phyloP scores from a whole-genome alignment of 2,888 invertebrate genomes.

The Seira musarum region DNA sequence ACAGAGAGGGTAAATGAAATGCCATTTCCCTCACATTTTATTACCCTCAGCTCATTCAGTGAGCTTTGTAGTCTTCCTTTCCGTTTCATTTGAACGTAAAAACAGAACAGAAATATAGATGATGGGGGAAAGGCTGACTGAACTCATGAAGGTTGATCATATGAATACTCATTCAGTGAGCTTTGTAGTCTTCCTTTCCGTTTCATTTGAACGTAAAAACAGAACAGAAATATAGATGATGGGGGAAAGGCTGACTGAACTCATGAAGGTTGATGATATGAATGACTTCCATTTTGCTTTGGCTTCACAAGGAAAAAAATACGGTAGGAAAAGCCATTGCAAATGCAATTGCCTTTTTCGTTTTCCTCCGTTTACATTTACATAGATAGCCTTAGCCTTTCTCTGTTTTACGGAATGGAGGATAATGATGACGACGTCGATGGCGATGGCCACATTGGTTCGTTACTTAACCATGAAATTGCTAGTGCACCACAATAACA shows the following conservation, averaged over 20 bases:
- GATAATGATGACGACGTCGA: too few species aligned
- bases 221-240: too few species aligned
- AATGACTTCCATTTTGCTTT: too few species aligned
- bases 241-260: too few species aligned
- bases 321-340: too few species aligned
- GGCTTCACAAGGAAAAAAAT: too few species aligned
- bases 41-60: slow-evolving; percentile 18
- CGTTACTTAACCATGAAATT: slow-evolving; percentile 58
- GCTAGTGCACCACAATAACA: slow-evolving; percentile 36
- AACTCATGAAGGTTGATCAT: too few species aligned
- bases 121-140: too few species aligned
- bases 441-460: background rate
- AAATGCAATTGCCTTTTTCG: too few species aligned
- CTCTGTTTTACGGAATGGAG: too few species aligned
- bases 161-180: background rate
- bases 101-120: too few species aligned
- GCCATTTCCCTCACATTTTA: slow-evolving; percentile 41
- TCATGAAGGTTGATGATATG: too few species aligned
- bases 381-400: slow-evolving; percentile 23
- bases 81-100: background rate
- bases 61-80: slow-evolving; percentile 2
- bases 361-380: slow-evolving; percentile 51
- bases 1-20: slow-evolving; percentile 23
- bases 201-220: background rate
- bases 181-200: slow-evolving; percentile 5